phyloP scores from a whole-genome alignment of 2,888 invertebrate species.

The Ichneumoninae sp. region DNA sequence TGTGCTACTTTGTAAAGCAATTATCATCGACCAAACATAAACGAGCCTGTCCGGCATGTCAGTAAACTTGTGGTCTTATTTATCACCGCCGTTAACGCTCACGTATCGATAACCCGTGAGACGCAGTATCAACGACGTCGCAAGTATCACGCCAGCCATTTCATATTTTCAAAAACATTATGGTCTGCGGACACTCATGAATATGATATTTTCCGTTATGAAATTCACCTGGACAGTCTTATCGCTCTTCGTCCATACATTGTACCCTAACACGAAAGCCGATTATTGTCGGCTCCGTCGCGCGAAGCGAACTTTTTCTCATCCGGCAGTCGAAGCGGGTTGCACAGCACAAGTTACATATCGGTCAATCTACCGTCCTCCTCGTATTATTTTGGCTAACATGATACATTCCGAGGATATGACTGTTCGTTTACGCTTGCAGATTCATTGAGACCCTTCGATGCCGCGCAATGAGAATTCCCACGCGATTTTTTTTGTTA shows the following conservation, averaged over 20 bases:
- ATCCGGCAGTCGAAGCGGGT: slow-evolving; percentile 11
- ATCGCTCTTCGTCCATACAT: neutral
- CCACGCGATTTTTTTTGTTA: neutral
- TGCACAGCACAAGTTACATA: neutral
- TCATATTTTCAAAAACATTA: slow-evolving; percentile 58
- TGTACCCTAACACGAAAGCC: neutral
- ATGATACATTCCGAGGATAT: neutral
- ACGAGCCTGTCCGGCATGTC: slow-evolving; percentile 15
- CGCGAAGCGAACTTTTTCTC: slow-evolving; percentile 5
- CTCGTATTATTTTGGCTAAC: neutral
- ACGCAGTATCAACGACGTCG: slow-evolving; percentile 68
- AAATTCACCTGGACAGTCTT: neutral
- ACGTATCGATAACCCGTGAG: slow-evolving; percentile 30
- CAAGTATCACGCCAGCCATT: slow-evolving; percentile 71
- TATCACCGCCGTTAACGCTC: slow-evolving; percentile 45
- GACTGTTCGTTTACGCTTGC: neutral
- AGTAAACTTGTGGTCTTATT: slow-evolving; percentile 25
- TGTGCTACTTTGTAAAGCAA: neutral
- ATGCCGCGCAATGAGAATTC: neutral
- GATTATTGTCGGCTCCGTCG: neutral
- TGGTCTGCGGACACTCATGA: neutral
- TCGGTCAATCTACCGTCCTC: neutral
- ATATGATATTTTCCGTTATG: neutral
- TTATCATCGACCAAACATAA: neutral
- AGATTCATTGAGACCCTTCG: slow-evolving; percentile 7